These are phyloP conservation scores for Stenurella melanura DNA, from an alignment of 2,888 invertebrate genomes.

Conservation along the genomic window DNA sequence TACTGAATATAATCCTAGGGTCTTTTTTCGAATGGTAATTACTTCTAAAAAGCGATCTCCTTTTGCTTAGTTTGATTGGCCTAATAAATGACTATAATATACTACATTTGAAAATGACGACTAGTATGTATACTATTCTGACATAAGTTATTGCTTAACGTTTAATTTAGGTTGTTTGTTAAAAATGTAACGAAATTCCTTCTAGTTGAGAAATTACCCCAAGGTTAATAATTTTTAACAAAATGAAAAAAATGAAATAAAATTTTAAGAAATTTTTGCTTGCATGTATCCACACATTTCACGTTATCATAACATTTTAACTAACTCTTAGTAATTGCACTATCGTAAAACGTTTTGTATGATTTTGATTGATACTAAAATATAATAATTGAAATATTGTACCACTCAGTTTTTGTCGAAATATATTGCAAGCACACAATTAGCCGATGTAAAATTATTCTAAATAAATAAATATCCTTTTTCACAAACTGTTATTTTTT, in stretches of 20 bases:
- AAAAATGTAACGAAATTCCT: neutral
- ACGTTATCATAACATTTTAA: slow-evolving; percentile 34
- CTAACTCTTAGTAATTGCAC: slow-evolving; percentile 57
- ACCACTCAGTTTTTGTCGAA: slow-evolving; percentile 41
- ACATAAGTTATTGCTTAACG: neutral
- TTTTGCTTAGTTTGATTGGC: too few species aligned
- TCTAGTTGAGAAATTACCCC: neutral
- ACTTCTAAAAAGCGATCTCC: too few species aligned
- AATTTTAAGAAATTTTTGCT: slow-evolving; percentile 23
- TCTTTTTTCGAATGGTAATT: too few species aligned
- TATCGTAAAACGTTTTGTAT: slow-evolving; percentile 49
- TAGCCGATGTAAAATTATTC: slow-evolving; percentile 51
- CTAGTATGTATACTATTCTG: neutral
- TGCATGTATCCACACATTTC: slow-evolving; percentile 29
- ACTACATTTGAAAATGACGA: neutral
- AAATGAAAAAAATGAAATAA: too few species aligned
- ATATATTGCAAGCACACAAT: slow-evolving; percentile 58
- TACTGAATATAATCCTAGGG: too few species aligned
- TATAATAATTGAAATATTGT: slow-evolving; percentile 38
- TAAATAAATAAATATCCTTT: slow-evolving; percentile 47
- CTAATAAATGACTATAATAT: too few species aligned
- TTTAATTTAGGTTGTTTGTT: neutral
- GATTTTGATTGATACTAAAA: slow-evolving; percentile 51
- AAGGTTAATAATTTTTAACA: too few species aligned
- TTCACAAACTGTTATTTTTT: slow-evolving; percentile 31